These are phyloP conservation scores for Sarcophilus harrisii DNA, from an alignment of 2,797 vertebrate species.

Conservation along the genomic window DNA sequence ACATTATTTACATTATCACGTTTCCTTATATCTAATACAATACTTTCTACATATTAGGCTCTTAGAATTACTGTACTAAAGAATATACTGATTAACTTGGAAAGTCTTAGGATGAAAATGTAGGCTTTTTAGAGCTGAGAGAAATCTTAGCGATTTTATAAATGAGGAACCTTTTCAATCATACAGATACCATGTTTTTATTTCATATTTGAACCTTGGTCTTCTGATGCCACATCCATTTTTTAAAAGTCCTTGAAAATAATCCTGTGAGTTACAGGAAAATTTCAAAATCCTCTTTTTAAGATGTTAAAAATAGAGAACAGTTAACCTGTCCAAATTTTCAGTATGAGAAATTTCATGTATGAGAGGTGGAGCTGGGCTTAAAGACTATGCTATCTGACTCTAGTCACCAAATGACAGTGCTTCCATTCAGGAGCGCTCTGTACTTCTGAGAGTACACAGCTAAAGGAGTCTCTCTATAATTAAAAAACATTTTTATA, in stretches of 20 bases:
- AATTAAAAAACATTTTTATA: neutral
- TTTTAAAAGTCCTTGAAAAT: constrained; percentile 30
- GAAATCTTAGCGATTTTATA: neutral
- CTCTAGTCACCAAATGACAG: neutral
- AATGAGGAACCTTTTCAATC: neutral
- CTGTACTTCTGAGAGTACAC: no score
- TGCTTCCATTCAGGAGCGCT: constrained; percentile 29
- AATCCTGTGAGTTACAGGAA: neutral
- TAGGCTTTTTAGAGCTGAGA: neutral
- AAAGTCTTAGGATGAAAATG: neutral
- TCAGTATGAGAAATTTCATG: no score
- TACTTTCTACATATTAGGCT: neutral
- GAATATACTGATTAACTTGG: neutral
- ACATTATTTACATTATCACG: neutral
- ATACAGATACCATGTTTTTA: neutral
- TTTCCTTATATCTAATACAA: neutral
- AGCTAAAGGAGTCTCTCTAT: neutral
- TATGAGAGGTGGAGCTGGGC: neutral
- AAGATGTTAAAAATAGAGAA: neutral
- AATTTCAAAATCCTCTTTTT: constrained; percentile 32
- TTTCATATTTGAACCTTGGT: neutral
- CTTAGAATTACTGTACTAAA: neutral
- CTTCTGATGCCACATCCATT: neutral
- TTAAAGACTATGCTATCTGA: constrained; percentile 31
- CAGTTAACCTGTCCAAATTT: neutral